Evolutionary conservation across 2,888 invertebrate species (phyloP), one percentile per base, ranked within the genome.

Genomic region (Sisyra terminalis): DNA sequence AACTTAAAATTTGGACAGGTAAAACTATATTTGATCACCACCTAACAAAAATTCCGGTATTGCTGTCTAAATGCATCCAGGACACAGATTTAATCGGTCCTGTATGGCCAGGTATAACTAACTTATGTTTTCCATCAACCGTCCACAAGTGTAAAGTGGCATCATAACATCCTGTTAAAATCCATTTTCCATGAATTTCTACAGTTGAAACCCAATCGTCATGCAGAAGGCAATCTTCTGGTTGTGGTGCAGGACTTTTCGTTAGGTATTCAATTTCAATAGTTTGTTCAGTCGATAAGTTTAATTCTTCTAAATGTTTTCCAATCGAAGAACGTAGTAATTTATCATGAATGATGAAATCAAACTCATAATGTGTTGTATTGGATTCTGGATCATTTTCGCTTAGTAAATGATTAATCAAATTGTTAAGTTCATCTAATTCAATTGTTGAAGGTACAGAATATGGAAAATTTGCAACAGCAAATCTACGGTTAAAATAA

Each of bases 181-280:
- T 84, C 81, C 83, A 86, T 56, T 76, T 75, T 32, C 70, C 72
- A 46, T 69, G 65, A 32, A 76, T 70, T 51, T 82, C 77, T 1
- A 93, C 78, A 35, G 87, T 76, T 14, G 90, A 83, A n/a, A 97
- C 90, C 97, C 97, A 98, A 58, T 98, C 97, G 63, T 96, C 92
- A 55, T 96, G 94, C 59, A 88, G 71, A 49, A 97, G 67, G 57
- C 89, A 88, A 59, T 93, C 86, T 57, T 89, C 78, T 1, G 96
- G 94, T 54, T 86, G 76, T 0, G 97, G 97, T 1, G 94, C 82
- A 9, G 93, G 88, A 51, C 83, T 80, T 51, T 85, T 75, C 57
- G 89, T 85, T 15, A 96, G 67, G 63, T 96, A 97, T 62, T 97
- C 96, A 40, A 97, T 72, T 49, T 87, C 82, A 49, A 96, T 66